Evolutionary conservation across 35 echinoderm and acorn worm species (phyloP), one percentile per base, ranked within the genome.

Genomic region (Eucidaris tribuloides): DNA sequence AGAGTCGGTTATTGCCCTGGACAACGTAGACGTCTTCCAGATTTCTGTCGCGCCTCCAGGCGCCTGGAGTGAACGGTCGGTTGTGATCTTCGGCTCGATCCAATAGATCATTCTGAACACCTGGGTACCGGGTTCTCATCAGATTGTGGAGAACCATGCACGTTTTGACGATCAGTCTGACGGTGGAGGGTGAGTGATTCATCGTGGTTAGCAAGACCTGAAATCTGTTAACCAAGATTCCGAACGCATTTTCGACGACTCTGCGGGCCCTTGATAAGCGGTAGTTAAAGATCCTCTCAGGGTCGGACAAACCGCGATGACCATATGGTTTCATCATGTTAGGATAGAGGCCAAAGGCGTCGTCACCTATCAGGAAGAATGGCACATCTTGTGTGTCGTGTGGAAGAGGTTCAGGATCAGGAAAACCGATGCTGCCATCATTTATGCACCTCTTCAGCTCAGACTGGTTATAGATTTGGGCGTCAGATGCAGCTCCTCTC

Each of bases 181-280:
- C 77, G 20, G 43, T 86, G 48, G 48, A 52, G 9, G 48, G 48
- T 52, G n/a, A 52, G 9, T 52, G 48, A 52, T 52, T 52, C 48
- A 52, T 52, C n/a, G 48, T 52, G 48, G 48, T 52, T n/a, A n/a
- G n/a, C n/a, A 79, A 79, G 36, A 79, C 76, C 17, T 44, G 76
- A 49, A 79, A 79, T 79, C 76, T 42, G 76, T 79, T 79, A 14
- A 43, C 76, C 37, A 79, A 44, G 45, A 79, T 79, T 35, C 76
- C 90, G 62, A 92, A 92, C 3, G 90, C 90, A 76, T 92, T 92
- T 48, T 92, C 84, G 1, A 81, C 84, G 0, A 87, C 77, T 24
- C 83, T 55, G 7, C 90, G 9, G 27, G 62, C 62, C 62, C 62
- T 65, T 23, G 62, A 65, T 17, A 65, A 32, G 24, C 3, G 27